A percentile compares a stretch with the other conserved stretches of the same genome.
Conservation (phyloP, 1,140 invertebrate species). For the Calephelis nemesis region DNA sequence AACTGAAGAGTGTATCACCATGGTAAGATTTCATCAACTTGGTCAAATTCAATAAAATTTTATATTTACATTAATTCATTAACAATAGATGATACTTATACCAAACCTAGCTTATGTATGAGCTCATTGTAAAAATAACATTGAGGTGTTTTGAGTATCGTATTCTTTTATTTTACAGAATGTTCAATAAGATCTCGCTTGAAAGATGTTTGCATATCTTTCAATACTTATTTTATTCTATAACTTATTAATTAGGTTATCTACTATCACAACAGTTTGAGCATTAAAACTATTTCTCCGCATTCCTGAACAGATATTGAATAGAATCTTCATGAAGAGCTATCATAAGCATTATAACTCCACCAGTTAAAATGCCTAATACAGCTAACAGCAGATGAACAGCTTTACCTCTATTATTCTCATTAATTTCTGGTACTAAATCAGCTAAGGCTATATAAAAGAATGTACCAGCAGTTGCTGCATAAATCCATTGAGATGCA, state of each 20-base stretch:
- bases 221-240: neutral
- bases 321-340: conserved; percentile 87
- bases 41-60: no score
- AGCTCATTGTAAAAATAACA: no score
- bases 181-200: no score
- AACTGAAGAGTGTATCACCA: no score
- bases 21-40: no score
- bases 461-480: conserved; percentile 89
- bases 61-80: no score
- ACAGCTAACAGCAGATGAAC: conserved; percentile 76
- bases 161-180: no score
- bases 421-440: conserved; percentile 83
- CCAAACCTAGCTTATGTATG: no score
- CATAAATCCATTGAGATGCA: conserved; percentile 87
- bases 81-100: no score
- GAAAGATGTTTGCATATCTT: neutral
- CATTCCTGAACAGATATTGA: conserved; percentile 76
- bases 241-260: neutral
- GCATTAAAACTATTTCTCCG: conserved; percentile 57
- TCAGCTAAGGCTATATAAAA: conserved; percentile 91
- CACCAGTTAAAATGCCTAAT: conserved; percentile 84
- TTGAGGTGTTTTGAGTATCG: no score
- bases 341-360: conserved; percentile 86
- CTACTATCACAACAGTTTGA: conserved; percentile 38
- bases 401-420: conserved; percentile 68